A percentile compares a stretch with the other conserved stretches of the same genome.
Conservation (phyloP, 2,888 invertebrate species). For the Stenodera caucasica region DNA sequence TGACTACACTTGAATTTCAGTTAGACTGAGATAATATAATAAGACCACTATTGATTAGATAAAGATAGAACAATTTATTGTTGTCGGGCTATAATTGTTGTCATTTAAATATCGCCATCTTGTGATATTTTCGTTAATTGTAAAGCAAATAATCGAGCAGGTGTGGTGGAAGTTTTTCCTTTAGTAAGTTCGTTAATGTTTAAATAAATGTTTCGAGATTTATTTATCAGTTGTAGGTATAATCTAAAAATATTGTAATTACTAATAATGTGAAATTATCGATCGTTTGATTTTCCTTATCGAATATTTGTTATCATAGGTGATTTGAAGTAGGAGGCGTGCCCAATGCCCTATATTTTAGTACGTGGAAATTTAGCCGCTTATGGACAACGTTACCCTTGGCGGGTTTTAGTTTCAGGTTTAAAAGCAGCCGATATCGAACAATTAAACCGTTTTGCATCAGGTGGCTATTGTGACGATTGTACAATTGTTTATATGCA, state of each 20-base stretch:
- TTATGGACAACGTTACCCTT: conserved; percentile 83
- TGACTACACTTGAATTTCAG: conserved; percentile 3
- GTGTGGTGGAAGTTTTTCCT: neutral
- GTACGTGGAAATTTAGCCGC: conserved; percentile 87
- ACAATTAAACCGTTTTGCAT: conserved; percentile 79
- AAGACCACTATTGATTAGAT: neutral
- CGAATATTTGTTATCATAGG: neutral
- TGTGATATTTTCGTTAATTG: neutral
- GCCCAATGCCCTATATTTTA: conserved; percentile 83
- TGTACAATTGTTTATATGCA: conserved; percentile 84
- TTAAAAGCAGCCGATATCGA: conserved; percentile 82
- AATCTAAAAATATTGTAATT: neutral
- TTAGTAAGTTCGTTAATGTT: neutral
- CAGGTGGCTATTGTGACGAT: conserved; percentile 82
- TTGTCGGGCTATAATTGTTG: neutral
- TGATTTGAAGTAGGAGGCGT: conserved; percentile 19
- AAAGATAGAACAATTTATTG: neutral
- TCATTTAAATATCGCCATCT: neutral
- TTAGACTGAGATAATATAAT: neutral
- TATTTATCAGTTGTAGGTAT: neutral
- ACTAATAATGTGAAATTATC: neutral
- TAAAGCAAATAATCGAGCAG: neutral
- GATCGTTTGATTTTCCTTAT: neutral
- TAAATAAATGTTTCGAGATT: conserved; percentile 71
- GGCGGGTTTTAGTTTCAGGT: conserved; percentile 85